phyloP scores from a whole-genome alignment of 2,797 vertebrate species.

The Denticeps clupeoides region DNA sequence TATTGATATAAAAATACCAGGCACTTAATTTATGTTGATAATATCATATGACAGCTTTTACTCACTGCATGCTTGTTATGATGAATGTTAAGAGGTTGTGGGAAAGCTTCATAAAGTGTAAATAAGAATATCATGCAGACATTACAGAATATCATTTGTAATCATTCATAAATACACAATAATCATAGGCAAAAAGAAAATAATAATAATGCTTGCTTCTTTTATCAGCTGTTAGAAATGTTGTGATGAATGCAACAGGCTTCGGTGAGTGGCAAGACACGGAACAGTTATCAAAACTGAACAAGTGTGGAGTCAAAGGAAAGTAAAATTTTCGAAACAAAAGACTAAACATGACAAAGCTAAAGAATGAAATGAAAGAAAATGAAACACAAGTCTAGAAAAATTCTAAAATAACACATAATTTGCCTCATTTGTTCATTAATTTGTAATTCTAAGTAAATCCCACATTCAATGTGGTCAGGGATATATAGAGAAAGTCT shows the following conservation, averaged over 20 bases:
- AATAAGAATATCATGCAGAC: not conserved
- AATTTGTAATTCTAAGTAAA: too few relatives aligned
- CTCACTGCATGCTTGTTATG: too few relatives aligned
- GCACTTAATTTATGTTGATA: too few relatives aligned
- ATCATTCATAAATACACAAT: not conserved
- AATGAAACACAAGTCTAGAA: slow-evolving; percentile 12
- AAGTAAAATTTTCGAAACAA: slow-evolving; percentile 40
- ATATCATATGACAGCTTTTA: too few relatives aligned
- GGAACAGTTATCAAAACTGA: slow-evolving; percentile 13
- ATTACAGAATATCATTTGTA: not conserved
- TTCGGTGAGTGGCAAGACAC: not conserved
- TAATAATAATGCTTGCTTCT: not conserved
- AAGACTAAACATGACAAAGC: slow-evolving; percentile 8
- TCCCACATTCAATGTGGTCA: not conserved
- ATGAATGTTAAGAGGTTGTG: too few relatives aligned
- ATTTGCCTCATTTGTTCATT: too few relatives aligned
- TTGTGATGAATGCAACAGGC: not conserved
- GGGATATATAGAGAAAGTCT: slow-evolving; percentile 78
- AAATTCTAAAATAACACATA: slow-evolving; percentile 16
- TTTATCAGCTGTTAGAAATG: not conserved
- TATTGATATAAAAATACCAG: too few relatives aligned
- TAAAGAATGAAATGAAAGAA: slow-evolving; percentile 21
- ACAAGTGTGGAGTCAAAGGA: slow-evolving; percentile 54
- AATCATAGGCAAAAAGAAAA: not conserved
- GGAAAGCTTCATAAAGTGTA: too few relatives aligned